phyloP scores from a whole-genome alignment of 2,888 invertebrate genomes.

The Lepidocyrtinus sp. region DNA sequence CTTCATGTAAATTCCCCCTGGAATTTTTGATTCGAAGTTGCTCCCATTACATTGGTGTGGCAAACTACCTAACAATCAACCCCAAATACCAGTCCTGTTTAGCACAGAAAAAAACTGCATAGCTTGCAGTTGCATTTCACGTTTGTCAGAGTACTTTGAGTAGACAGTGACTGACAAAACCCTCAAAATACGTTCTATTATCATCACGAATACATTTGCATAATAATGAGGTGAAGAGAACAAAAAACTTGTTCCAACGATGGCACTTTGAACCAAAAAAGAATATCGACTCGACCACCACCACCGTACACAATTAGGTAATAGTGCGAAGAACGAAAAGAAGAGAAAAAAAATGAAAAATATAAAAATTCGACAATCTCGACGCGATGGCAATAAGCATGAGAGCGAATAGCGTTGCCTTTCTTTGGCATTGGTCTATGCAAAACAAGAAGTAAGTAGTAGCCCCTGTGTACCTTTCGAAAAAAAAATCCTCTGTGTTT shows the following conservation, averaged over 20 bases:
- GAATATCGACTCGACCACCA: conserved; percentile 13
- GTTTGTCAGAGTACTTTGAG: not conserved
- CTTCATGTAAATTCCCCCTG: conserved; percentile 7
- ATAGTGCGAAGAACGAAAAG: conserved; percentile 5
- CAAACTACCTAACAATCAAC: not conserved
- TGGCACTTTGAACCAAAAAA: conserved; percentile 1
- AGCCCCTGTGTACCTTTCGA: conserved; percentile 26
- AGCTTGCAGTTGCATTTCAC: conserved; percentile 13
- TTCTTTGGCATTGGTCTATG: conserved; percentile 45
- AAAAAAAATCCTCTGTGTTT: conserved; percentile 20
- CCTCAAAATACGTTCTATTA: conserved; percentile 10
- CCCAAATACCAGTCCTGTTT: conserved; percentile 7
- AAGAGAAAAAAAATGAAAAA: conserved; percentile 22
- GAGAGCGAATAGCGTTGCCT: conserved; percentile 19
- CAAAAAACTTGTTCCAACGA: conserved; percentile 24
- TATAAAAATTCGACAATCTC: conserved; percentile 19
- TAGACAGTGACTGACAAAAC: conserved; percentile 13
- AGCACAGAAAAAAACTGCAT: conserved; percentile 12
- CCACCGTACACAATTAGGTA: conserved; percentile 9
- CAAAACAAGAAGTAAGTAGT: conserved; percentile 6
- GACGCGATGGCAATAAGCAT: not conserved
- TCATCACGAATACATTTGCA: conserved; percentile 37
- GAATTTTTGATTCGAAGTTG: conserved; percentile 6
- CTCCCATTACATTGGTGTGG: not conserved
- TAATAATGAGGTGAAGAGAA: conserved; percentile 27